These are phyloP conservation scores for Globodera rostochiensis DNA, from an alignment of 1,140 invertebrate species.

Conservation along the genomic window DNA sequence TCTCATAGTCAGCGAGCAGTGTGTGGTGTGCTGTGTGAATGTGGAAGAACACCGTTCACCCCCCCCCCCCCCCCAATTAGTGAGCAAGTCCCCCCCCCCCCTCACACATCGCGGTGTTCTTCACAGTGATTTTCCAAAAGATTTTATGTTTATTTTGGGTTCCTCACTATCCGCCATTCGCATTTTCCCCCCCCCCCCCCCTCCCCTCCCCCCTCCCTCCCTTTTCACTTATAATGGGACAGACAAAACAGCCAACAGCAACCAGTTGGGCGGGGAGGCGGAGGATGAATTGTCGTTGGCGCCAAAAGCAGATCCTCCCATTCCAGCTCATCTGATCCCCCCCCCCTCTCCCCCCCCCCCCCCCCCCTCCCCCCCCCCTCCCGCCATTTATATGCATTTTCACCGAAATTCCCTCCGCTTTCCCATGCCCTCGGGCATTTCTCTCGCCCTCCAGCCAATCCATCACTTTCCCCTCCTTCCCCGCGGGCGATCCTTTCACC, in stretches of 20 bases:
- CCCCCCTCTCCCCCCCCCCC: not conserved
- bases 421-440: constrained; percentile 10
- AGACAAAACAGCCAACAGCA: not conserved
- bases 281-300: not conserved
- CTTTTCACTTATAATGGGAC: not conserved
- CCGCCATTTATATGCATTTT: not conserved
- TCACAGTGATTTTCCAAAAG: not conserved
- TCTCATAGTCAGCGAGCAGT: too few relatives aligned
- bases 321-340: not conserved
- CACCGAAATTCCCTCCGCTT: not conserved
- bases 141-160: too few relatives aligned
- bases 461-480: not conserved
- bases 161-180: not conserved
- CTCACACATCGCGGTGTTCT: not conserved
- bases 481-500: not conserved
- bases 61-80: not conserved
- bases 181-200: not conserved
- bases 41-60: not conserved
- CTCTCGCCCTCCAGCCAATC: not conserved
- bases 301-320: constrained; percentile 16
- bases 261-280: not conserved
- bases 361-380: not conserved
- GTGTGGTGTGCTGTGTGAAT: not conserved
- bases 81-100: not conserved
- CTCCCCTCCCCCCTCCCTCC: not conserved